Conservation (phyloP, 37 sponge, comb jelly and placozoan species). For the Lycopodina hypogea region DNA sequence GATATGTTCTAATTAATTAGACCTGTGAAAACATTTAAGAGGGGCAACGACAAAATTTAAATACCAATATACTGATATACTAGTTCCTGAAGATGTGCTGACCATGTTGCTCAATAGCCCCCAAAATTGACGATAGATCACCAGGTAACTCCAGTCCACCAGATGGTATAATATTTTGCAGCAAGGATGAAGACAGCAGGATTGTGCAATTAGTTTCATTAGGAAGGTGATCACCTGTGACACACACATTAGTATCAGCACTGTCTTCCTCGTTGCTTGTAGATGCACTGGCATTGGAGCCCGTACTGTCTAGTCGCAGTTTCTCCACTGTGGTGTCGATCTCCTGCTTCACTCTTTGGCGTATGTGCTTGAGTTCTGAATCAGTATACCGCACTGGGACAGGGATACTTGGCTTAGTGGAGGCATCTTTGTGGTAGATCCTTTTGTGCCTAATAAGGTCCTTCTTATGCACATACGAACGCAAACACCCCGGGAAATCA, state of each 20-base stretch:
- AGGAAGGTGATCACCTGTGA: background rate
- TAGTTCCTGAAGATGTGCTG: background rate
- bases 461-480: constrained; percentile 83
- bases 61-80: too few species aligned
- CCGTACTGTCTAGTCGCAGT: constrained; percentile 43
- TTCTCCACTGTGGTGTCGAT: constrained; percentile 24
- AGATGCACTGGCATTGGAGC: constrained; percentile 16
- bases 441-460: constrained; percentile 77
- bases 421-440: constrained; percentile 62
- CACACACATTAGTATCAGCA: background rate
- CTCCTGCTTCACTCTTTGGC: constrained; percentile 30
- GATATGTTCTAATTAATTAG: too few species aligned
- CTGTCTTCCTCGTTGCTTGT: background rate
- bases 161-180: background rate
- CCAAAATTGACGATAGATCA: constrained; percentile 10
- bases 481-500: constrained; percentile 56
- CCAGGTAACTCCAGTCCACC: background rate
- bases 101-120: constrained; percentile 5
- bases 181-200: background rate
- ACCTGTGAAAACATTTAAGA: too few species aligned
- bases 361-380: constrained; percentile 37
- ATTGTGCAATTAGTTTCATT: background rate
- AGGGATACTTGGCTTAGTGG: constrained; percentile 57
- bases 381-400: constrained; percentile 40
- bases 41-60: too few species aligned